Base-by-base conservation (phyloP, 2,888 invertebrate species). In the Ceriagrion tenellum region DNA sequence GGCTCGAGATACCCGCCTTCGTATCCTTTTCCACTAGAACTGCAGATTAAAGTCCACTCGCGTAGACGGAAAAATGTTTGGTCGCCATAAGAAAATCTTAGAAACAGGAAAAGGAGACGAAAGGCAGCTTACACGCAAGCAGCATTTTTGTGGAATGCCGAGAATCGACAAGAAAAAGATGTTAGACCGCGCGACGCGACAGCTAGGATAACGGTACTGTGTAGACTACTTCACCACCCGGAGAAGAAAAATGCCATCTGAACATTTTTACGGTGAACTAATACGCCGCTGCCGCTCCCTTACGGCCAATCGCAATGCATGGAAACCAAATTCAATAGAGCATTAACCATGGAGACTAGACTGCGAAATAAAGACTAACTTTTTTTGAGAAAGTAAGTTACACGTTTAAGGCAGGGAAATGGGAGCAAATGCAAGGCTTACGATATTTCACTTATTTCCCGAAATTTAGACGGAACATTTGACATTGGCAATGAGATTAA, bases 161-260 rank as follows among this genome's bases (percentile, higher is more conserved):
- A 81, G 91, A 91, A 91, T 63, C 59, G 63, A 81, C 59, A 40
- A 35, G 91, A 59, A 63, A 91, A 63, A 56, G 59, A 91, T 63
- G 59, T 91, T 91, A 35, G 56, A 91, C 91, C 63, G 18, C 91
- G 40, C 20, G 56, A 90, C 90, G 90, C 35, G 90, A 30, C 40
- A 59, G 59, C 91, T 23, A 40, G n/a, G 23, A 40, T 91, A 91
- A 91, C 91, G 91, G 91, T 56, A 63, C 59, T 91, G 8, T 40
- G 91, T 59, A 91, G 35, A 56, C 59, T 40, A 59, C 55, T 23
- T 40, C 91, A 56, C 16, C 91, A 30, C 63, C 26, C 12, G 18
- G 90, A 59, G 56, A 47, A 90, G 55, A 56, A 55, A 90, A 90
- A 55, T 55, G 0, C 90, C 55, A 90, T 13, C 23, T 6, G 69